Evolutionary conservation across 2,113 vertebrate genomes (phyloP).

Genomic region (Aptenodytes forsteri): DNA sequence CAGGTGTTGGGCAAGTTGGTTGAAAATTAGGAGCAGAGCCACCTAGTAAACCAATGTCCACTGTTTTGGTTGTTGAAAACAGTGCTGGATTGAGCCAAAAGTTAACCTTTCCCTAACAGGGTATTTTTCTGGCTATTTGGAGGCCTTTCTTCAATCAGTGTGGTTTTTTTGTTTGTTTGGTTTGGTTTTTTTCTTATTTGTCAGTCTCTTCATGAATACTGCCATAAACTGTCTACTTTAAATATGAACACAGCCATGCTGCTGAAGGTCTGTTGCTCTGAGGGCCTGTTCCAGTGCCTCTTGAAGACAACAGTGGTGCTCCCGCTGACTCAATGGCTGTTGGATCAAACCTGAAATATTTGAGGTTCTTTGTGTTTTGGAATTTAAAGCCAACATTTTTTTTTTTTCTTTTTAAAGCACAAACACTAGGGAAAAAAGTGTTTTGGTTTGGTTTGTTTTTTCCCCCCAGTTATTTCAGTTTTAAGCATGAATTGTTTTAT

Average conservation of each 20-base stretch:
- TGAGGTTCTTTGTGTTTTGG: conserved; percentile 22
- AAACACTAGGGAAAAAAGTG: background rate
- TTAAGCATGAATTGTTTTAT: background rate
- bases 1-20: conserved; percentile 15
- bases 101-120: conserved; percentile 11
- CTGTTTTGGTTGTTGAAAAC: conserved; percentile 16
- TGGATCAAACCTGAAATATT: conserved; percentile 33
- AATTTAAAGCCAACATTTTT: background rate
- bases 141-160: conserved; percentile 16
- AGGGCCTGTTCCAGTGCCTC: conserved; percentile 35
- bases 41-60: conserved; percentile 6
- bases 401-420: conserved; percentile 1
- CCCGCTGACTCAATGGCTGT: conserved; percentile 29
- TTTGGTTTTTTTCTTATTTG: background rate
- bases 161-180: background rate
- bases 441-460: too few species aligned
- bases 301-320: conserved; percentile 50
- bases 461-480: background rate
- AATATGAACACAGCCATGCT: conserved; percentile 17
- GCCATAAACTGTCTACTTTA: background rate
- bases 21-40: conserved; percentile 57
- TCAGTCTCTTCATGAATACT: background rate
- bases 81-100: conserved; percentile 31
- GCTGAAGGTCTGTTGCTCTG: conserved; percentile 52
- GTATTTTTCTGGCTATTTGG: conserved; percentile 34